Evolutionary conservation across 2,797 vertebrate species (phyloP).

Genomic region (Chloroceryle inda): DNA sequence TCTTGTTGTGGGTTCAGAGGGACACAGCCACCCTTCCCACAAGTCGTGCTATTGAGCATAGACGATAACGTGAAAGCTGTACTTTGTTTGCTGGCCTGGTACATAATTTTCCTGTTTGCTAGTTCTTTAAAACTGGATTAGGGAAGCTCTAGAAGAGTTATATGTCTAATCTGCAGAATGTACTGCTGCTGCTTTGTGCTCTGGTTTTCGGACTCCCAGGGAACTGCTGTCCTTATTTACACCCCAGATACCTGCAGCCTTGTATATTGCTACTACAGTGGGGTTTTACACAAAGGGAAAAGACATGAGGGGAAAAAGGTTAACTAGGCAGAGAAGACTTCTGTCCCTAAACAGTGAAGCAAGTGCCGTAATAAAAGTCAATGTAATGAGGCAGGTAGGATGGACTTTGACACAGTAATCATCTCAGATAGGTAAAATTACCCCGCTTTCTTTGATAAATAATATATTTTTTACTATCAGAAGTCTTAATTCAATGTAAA

Average conservation of each 20-base stretch:
- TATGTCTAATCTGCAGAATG: constrained; percentile 23
- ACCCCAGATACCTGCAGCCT: constrained; percentile 4
- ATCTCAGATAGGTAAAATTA: background rate
- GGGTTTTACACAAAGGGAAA: background rate
- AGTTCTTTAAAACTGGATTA: constrained; percentile 37
- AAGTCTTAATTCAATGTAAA: background rate
- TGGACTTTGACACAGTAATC: background rate
- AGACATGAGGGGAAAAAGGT: background rate
- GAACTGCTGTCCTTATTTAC: constrained; percentile 8
- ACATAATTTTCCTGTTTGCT: constrained; percentile 43
- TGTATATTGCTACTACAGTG: background rate
- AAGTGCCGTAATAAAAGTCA: constrained; percentile 7
- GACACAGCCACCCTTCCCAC: background rate
- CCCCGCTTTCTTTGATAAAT: background rate
- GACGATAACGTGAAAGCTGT: background rate
- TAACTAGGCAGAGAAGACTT: background rate
- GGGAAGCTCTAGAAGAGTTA: background rate
- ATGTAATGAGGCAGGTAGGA: background rate
- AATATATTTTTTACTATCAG: background rate
- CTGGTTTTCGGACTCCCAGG: constrained; percentile 77
- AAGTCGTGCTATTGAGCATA: background rate
- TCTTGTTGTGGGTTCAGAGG: rapidly evolving
- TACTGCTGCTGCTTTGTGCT: constrained; percentile 35
- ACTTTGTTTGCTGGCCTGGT: background rate
- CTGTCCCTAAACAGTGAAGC: background rate